These are phyloP conservation scores for Siniperca undulata DNA, from an alignment of 2,797 vertebrate genomes.

Conservation along the genomic window DNA sequence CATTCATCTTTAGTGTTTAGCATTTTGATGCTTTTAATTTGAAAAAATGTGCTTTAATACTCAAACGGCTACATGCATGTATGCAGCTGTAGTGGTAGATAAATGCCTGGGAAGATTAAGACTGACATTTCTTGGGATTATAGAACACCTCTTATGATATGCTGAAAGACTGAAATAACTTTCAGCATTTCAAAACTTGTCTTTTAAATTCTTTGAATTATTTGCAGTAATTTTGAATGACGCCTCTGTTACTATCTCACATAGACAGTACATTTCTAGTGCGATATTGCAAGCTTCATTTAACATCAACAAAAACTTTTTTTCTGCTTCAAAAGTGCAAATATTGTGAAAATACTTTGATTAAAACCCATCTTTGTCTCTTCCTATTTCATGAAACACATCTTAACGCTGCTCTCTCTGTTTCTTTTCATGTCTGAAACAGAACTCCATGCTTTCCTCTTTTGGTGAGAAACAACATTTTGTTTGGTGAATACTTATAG, in stretches of 20 bases:
- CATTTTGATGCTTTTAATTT: background rate
- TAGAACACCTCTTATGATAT: too few relatives aligned
- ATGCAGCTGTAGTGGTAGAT: background rate
- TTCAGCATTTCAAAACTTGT: background rate
- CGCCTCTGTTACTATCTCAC: background rate
- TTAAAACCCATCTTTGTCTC: background rate
- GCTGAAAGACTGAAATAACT: background rate
- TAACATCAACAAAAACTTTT: background rate
- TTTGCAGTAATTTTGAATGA: background rate
- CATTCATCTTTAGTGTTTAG: too few relatives aligned
- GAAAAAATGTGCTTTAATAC: background rate
- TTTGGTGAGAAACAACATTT: background rate
- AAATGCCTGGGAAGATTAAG: background rate
- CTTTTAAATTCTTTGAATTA: background rate
- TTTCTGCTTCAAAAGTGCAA: background rate
- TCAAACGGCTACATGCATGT: background rate
- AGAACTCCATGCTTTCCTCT: background rate
- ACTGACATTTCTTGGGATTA: background rate
- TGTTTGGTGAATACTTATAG: constrained; percentile 37
- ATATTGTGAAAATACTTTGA: background rate
- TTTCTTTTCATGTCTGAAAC: constrained; percentile 9
- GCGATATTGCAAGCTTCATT: background rate
- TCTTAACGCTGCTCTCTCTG: background rate
- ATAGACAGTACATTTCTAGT: background rate
- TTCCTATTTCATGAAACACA: background rate